Base-by-base conservation (phyloP, 2,797 vertebrate genomes). In the Scarus forsteni region DNA sequence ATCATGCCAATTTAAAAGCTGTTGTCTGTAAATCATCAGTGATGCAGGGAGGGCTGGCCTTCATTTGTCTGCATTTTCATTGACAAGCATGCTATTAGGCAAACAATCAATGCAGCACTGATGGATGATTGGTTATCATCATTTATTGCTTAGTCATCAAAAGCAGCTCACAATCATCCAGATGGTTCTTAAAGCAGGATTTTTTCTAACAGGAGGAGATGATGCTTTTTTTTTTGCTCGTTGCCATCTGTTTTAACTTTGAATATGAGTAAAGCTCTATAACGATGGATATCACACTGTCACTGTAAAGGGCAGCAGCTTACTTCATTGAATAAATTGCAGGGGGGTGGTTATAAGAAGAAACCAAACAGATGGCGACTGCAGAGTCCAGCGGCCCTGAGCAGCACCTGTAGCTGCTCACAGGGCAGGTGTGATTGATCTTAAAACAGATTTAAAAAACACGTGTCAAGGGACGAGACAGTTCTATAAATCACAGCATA, bases 211-310 rank as follows among this genome's bases (percentile, higher is more conserved):
- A 65, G 70, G 53, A 60, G 40, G 54, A 66, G 54, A 62, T 59
- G 66, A 27, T 63, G 44, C 64, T 66, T 15, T 13, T 73, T 62
- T 76, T 79, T 71, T 73, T 62, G 78, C 80, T 86, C 66, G n/a
- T 49, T 69, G 76, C 73, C 75, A 86, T 83, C 80, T 78, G 75
- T 78, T 80, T 85, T 64, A 76, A 83, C 79, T 83, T 75, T 79
- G 68, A 86, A 60, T 62, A 73, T 75, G 71, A 77, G 57, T 56
- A 19, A 39, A 68, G 69, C 60, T 79, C 68, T 63, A 42, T 56
- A 60, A 52, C 38, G 72, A 75, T 65, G 70, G 71, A 83, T 81
- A 80, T 85, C 74, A 73, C 61, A 70, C 73, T 84, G 83, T 77
- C 77, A 50, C 79, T 75, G 19, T 58, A 80, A 84, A 86, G 79